A percentile compares a stretch with the other conserved stretches of the same genome.
Evolutionary conservation across 2,888 invertebrate genomes (phyloP).

Genomic region (Philereme vetulata): DNA sequence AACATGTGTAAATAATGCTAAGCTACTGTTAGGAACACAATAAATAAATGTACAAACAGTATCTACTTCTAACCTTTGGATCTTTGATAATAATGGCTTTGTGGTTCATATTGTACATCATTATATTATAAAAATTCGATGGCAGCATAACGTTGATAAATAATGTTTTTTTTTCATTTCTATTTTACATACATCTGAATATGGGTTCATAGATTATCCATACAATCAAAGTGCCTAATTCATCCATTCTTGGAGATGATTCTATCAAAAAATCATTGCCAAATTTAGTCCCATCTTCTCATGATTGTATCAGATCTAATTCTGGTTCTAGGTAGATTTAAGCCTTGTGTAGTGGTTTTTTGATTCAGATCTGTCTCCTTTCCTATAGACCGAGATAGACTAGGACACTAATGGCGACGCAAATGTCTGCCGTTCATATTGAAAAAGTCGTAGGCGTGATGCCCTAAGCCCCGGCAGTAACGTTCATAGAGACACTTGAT

Average conservation of each 20-base stretch:
- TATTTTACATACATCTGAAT: neutral
- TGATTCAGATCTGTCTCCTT: neutral
- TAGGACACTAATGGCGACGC: no score
- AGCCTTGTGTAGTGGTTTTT: constrained; percentile 7
- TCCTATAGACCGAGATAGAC: no score
- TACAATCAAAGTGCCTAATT: neutral
- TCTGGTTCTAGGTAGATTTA: neutral
- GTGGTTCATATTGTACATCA: neutral
- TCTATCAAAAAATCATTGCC: neutral
- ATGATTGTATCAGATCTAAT: neutral
- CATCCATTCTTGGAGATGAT: neutral
- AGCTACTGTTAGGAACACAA: constrained; percentile 20
- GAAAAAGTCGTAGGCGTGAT: no score
- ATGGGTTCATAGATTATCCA: neutral
- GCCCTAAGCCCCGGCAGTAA: no score
- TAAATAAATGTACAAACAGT: neutral
- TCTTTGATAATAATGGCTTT: neutral
- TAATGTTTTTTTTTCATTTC: neutral
- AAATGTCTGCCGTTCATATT: no score
- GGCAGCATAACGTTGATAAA: neutral
- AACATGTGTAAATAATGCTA: constrained; percentile 43
- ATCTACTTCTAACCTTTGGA: neutral
- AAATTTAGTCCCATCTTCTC: neutral
- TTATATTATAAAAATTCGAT: neutral
- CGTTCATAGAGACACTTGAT: no score